phyloP scores from a whole-genome alignment of 2,888 invertebrate species.

The Rotaria socialis region DNA sequence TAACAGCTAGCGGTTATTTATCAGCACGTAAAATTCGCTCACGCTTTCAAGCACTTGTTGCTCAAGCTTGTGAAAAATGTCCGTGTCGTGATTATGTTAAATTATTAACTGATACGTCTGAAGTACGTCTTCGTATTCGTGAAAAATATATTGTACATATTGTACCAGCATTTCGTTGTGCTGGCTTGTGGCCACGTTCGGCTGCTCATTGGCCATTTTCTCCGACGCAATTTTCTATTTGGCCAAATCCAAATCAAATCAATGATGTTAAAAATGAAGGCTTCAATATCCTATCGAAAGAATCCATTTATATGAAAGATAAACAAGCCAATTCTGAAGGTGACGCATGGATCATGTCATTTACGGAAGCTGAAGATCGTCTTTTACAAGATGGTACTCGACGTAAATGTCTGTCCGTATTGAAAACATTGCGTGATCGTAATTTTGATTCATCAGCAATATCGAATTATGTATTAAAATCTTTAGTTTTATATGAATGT shows the following conservation, averaged over 20 bases:
- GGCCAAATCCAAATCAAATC: slow-evolving; percentile 76
- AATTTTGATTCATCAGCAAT: slow-evolving; percentile 82
- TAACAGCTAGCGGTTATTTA: slow-evolving; percentile 87
- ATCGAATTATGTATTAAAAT: slow-evolving; percentile 76
- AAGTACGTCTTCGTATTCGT: slow-evolving; percentile 79
- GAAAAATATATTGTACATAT: slow-evolving; percentile 87
- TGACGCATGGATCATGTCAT: slow-evolving; percentile 87
- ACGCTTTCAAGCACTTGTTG: slow-evolving; percentile 80
- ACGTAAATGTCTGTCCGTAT: slow-evolving; percentile 76
- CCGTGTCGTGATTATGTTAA: slow-evolving; percentile 37
- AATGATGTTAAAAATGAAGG: slow-evolving; percentile 89
- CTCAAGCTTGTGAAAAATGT: slow-evolving; percentile 61
- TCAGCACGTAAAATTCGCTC: slow-evolving; percentile 88
- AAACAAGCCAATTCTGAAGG: slow-evolving; percentile 73
- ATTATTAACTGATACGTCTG: slow-evolving; percentile 57
- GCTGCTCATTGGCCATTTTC: slow-evolving; percentile 89
- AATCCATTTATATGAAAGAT: slow-evolving; percentile 63
- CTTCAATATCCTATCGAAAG: slow-evolving; percentile 83
- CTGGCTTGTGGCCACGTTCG: slow-evolving; percentile 86
- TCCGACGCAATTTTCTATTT: slow-evolving; percentile 58
- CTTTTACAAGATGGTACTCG: slow-evolving; percentile 80
- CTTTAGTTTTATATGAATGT: slow-evolving; percentile 83
- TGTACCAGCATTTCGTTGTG: slow-evolving; percentile 85
- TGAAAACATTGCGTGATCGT: slow-evolving; percentile 81
- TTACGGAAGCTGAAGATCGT: slow-evolving; percentile 82